phyloP scores from a whole-genome alignment of 2,797 vertebrate genomes.

The Eurystomus glaucurus region DNA sequence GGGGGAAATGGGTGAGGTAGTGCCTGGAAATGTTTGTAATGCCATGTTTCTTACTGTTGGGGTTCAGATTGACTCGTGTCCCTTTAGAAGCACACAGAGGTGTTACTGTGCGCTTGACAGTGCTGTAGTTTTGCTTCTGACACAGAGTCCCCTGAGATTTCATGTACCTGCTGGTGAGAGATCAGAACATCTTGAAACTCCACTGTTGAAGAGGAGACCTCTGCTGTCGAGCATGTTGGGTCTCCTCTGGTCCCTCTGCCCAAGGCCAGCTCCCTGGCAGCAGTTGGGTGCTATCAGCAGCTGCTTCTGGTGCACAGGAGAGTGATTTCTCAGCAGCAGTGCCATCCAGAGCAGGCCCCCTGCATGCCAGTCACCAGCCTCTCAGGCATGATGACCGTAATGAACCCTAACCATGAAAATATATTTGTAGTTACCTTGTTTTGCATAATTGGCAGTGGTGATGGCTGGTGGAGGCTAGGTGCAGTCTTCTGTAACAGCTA shows the following conservation, averaged over 20 bases:
- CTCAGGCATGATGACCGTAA: slow-evolving; percentile 35
- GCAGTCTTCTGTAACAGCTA: not conserved
- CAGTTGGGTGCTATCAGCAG: not conserved
- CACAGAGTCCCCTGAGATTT: not conserved
- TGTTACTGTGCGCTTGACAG: not conserved
- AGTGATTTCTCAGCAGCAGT: not conserved
- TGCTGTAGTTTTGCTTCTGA: slow-evolving; percentile 16
- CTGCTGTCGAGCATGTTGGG: fast-evolving
- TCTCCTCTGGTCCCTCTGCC: not conserved
- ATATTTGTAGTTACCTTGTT: slow-evolving; percentile 48
- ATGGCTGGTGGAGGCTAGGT: not conserved
- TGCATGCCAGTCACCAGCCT: not conserved
- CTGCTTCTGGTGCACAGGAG: not conserved
- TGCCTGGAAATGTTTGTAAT: slow-evolving; percentile 14
- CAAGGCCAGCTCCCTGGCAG: fast-evolving
- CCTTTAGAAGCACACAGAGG: not conserved
- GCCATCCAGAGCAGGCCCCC: slow-evolving; percentile 4
- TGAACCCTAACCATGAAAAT: slow-evolving; percentile 56
- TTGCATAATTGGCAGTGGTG: slow-evolving; percentile 42
- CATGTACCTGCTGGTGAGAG: not conserved
- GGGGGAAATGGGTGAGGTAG: not conserved
- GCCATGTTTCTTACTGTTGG: not conserved
- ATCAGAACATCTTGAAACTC: slow-evolving; percentile 13
- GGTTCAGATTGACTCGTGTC: slow-evolving; percentile 36
- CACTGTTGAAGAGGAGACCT: not conserved